Conservation (phyloP, 2,888 invertebrate genomes). For the Standfussiana lucernea region DNA sequence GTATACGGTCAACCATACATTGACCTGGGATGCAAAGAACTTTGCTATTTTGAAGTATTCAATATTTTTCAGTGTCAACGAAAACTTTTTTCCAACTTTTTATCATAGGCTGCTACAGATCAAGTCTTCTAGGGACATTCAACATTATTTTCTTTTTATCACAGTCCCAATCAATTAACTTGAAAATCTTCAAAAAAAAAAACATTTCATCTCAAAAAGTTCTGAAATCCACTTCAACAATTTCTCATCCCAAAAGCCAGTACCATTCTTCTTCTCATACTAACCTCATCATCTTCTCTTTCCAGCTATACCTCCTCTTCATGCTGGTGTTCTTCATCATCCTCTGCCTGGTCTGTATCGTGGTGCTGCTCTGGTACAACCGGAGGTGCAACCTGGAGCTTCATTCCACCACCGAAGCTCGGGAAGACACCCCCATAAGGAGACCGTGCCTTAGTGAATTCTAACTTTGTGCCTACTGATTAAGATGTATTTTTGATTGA, state of each 20-base stretch:
- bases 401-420: conserved; percentile 70
- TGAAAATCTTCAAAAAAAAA: neutral
- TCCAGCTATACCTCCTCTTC: conserved; percentile 84
- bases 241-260: neutral
- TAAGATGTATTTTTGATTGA: conserved; percentile 46
- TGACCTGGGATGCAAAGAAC: neutral
- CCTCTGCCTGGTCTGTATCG: conserved; percentile 77
- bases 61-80: no score
- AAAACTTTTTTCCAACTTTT: neutral
- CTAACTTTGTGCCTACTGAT: conserved; percentile 60
- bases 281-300: conserved; percentile 41
- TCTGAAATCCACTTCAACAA: neutral
- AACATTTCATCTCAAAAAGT: neutral
- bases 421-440: conserved; percentile 78
- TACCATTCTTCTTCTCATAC: neutral
- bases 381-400: conserved; percentile 67
- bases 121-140: neutral
- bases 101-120: neutral
- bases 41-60: no score
- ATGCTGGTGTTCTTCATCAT: conserved; percentile 83
- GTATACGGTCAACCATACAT: no score
- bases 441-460: conserved; percentile 68
- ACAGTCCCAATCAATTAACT: no score
- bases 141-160: neutral
- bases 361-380: conserved; percentile 76